Conservation (phyloP, 92 coral and sea anemone species). For the Porites divaricata region DNA sequence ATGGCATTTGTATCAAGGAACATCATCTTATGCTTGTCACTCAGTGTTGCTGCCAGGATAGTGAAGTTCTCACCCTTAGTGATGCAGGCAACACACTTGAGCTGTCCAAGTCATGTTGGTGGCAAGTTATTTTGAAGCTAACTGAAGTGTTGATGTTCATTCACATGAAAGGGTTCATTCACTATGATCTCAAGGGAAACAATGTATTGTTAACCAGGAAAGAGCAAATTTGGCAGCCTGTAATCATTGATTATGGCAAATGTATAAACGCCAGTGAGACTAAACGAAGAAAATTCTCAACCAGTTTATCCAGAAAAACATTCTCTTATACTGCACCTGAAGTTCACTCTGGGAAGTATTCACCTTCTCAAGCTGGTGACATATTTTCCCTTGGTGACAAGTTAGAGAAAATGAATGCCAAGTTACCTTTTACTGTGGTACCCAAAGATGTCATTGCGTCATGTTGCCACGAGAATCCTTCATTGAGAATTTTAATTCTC, state of each 20-base stretch:
- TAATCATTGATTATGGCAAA: conserved; percentile 13
- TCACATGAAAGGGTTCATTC: conserved; percentile 10
- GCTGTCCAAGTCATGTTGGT: not conserved
- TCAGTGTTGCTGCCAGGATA: not conserved
- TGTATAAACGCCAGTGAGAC: not conserved
- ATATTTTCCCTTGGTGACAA: not conserved
- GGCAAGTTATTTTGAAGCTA: not conserved
- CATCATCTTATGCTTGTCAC: not conserved
- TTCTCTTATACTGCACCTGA: conserved; percentile 6
- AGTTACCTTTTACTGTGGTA: conserved; percentile 2
- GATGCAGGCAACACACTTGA: not conserved
- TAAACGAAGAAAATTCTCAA: no score
- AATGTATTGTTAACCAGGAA: not conserved
- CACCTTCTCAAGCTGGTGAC: conserved; percentile 1
- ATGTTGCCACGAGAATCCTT: not conserved
- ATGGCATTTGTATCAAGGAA: conserved; percentile 10
- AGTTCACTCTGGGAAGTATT: not conserved
- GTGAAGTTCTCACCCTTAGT: conserved; percentile 3
- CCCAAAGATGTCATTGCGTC: not conserved
- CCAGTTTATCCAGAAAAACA: not conserved
- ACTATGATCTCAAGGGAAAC: conserved; percentile 12
- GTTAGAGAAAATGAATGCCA: not conserved
- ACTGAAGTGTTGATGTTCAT: conserved; percentile 3
- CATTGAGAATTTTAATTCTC: conserved; percentile 3
- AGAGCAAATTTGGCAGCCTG: not conserved